Conservation (phyloP, 2,888 invertebrate species). For the Dimorphilus gyrociliatus region DNA sequence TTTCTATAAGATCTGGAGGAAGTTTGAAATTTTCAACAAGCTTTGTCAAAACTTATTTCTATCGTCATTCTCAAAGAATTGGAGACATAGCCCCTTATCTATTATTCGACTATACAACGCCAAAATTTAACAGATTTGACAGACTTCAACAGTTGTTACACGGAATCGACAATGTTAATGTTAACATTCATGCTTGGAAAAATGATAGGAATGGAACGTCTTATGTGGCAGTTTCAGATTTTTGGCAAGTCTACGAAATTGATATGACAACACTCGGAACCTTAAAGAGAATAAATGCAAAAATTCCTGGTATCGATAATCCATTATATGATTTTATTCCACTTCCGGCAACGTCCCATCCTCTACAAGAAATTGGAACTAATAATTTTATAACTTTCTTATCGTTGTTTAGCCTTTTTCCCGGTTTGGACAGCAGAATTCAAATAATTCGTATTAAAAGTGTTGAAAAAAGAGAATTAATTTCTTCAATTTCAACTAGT, state of each 20-base stretch:
- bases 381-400: constrained; percentile 19
- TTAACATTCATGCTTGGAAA: constrained; percentile 18
- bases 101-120: constrained; percentile 19
- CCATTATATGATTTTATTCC: constrained; percentile 13
- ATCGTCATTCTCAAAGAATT: constrained; percentile 13
- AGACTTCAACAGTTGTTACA: constrained; percentile 16
- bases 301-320: constrained; percentile 2
- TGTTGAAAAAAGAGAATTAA: constrained; percentile 13
- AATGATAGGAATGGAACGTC: constrained; percentile 7
- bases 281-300: constrained; percentile 4
- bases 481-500: constrained; percentile 18
- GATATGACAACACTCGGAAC: constrained; percentile 13
- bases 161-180: constrained; percentile 29
- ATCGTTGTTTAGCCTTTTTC: constrained; percentile 18
- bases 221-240: constrained; percentile 24
- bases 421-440: constrained; percentile 14
- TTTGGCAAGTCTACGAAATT: constrained; percentile 24
- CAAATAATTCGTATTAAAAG: constrained; percentile 19
- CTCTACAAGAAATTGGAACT: constrained; percentile 21
- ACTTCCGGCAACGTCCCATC: constrained; percentile 27
- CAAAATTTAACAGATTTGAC: constrained; percentile 16
- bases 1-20: constrained; percentile 17
- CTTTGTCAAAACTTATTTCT: constrained; percentile 17
- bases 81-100: constrained; percentile 21
- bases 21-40: constrained; percentile 15